These are phyloP conservation scores for Aleiodes sp. DNA, from an alignment of 1,140 invertebrate genomes.

Conservation along the genomic window DNA sequence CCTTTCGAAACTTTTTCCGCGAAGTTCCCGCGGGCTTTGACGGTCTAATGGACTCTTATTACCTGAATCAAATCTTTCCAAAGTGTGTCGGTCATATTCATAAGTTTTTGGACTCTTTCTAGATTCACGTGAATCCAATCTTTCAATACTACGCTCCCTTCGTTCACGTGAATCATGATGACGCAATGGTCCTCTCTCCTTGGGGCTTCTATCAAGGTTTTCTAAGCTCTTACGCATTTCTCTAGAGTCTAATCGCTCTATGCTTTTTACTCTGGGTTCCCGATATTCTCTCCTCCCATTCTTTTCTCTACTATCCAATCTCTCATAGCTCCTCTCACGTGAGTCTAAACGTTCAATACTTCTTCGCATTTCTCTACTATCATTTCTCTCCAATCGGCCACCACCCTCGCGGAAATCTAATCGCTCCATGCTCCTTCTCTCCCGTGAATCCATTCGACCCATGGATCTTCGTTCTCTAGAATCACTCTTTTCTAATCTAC, in stretches of 20 bases:
- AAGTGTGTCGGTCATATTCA: constrained; percentile 51
- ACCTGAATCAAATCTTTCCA: constrained; percentile 54
- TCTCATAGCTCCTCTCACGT: constrained; percentile 49
- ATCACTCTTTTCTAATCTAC: constrained; percentile 46
- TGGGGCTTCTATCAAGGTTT: constrained; percentile 44
- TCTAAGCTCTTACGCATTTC: constrained; percentile 52
- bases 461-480: constrained; percentile 41
- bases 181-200: constrained; percentile 34
- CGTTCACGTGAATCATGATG: constrained; percentile 38
- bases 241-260: constrained; percentile 51
- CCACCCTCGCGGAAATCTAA: constrained; percentile 48
- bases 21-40: constrained; percentile 42
- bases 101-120: constrained; percentile 41
- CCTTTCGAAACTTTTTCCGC: constrained; percentile 56
- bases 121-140: constrained; percentile 37
- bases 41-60: constrained; percentile 49
- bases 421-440: constrained; percentile 52
- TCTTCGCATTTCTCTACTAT: constrained; percentile 47
- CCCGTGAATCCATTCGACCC: constrained; percentile 50
- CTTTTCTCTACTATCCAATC: constrained; percentile 39
- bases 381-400: constrained; percentile 42
- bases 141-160: constrained; percentile 45
- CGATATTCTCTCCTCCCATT: constrained; percentile 32
- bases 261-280: constrained; percentile 40
- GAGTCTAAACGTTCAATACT: constrained; percentile 56